Base-by-base conservation (phyloP, 2,888 invertebrate genomes). In the Aethes cnicana region DNA sequence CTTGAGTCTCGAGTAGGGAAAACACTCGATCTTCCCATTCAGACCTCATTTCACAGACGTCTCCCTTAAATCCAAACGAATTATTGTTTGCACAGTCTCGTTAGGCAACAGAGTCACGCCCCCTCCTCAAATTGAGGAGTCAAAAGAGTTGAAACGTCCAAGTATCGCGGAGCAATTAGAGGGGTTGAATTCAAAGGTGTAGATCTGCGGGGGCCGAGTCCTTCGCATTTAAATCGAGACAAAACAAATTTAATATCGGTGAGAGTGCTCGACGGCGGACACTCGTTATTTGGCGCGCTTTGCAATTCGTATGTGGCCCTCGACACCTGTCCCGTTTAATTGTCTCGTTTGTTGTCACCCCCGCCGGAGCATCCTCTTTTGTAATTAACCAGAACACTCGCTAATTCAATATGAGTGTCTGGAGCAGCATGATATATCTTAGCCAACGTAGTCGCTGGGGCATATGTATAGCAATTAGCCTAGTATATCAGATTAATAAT, bases 171-270 rank as follows among this genome's bases (percentile, higher is more conserved):
- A 8, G 41, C 41, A 42, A 42, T 42, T 42, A 42, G 1, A 30
- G 23, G 46, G 44, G 32, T 20, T 26, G 18, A 11, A 14, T 37
- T 33, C 36, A 28, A 49, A 42, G 35, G 49, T 35, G 37, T 28
- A 18, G 9, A 8, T 18, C 28, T 17, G 5, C 23, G 43, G 16
- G 21, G 17, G n/a, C 16, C 37, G 32, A 33, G 55, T 63, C 61
- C 69, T 69, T 69, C 68, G 68, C 66, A 77, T 76, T 80, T 72
- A 69, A 74, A 77, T 76, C 59, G 67, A 68, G 65, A 59, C 75
- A 73, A 69, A 74, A 74, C 77, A 76, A 79, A 81, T 79, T 72
- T 68, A 76, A 74, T 74, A 73, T 74, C 62, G 57, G n/a, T 41
- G 64, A 68, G 64, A 62, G 64, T 57, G 64, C 68, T 62, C 64